Evolutionary conservation across 2,797 vertebrate genomes (phyloP).

Genomic region (Melanotaenia boesemani): DNA sequence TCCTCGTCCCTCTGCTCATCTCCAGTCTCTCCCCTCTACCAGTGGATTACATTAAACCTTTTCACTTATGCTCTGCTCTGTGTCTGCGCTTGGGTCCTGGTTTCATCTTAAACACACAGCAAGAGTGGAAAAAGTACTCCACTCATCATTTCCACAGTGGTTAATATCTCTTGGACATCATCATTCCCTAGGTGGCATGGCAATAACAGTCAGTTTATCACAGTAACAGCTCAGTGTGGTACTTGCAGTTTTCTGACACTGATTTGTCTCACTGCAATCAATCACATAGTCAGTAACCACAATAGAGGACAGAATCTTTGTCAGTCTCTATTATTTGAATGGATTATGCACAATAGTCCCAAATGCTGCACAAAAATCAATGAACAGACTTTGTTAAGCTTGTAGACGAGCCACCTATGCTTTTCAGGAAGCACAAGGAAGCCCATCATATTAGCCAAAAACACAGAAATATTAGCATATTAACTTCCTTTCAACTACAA

Average conservation of each 20-base stretch:
- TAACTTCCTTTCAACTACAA: constrained; percentile 32
- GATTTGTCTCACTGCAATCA: constrained; percentile 14
- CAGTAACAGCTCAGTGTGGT: constrained; percentile 14
- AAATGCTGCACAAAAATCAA: background rate
- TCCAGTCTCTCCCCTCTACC: too few species aligned
- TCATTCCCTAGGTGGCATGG: constrained; percentile 32
- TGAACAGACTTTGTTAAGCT: background rate
- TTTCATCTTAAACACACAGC: too few species aligned
- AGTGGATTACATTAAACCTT: too few species aligned
- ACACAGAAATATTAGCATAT: constrained; percentile 24
- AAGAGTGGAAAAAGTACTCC: constrained; percentile 8
- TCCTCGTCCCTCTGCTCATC: too few species aligned
- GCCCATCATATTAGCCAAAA: constrained; percentile 1
- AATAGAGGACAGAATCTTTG: background rate
- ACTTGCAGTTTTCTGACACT: background rate
- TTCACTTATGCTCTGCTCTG: too few species aligned
- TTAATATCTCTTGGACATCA: constrained; percentile 22
- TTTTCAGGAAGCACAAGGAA: background rate
- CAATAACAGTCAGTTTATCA: constrained; percentile 31
- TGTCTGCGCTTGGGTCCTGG: too few species aligned
- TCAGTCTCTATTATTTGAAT: background rate
- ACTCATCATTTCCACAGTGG: constrained; percentile 25
- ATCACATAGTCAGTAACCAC: background rate
- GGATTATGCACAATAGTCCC: background rate
- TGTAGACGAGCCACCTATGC: background rate